These are phyloP conservation scores for Daubentonia madagascariensis DNA, from an alignment of 2,113 vertebrate species.

Conservation along the genomic window DNA sequence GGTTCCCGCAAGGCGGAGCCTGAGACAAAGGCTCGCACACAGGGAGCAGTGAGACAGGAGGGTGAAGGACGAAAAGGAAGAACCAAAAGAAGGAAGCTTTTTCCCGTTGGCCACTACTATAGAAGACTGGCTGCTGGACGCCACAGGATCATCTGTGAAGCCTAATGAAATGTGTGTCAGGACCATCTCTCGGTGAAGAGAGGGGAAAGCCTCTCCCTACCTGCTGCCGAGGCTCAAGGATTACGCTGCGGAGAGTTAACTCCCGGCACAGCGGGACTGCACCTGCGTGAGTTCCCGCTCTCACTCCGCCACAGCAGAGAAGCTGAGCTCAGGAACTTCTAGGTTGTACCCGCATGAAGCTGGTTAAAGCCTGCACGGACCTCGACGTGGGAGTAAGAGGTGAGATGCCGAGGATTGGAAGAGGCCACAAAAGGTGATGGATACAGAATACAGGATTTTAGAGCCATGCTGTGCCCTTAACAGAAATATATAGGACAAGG, in stretches of 20 bases:
- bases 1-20: neutral
- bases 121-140: neutral
- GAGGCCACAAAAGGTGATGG: neutral
- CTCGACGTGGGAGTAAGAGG: neutral
- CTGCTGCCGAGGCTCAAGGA: neutral
- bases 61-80: too few relatives aligned
- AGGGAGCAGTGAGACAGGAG: accelerated
- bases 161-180: too few relatives aligned
- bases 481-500: neutral
- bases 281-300: neutral
- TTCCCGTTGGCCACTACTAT: accelerated
- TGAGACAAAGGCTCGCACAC: neutral
- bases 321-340: neutral
- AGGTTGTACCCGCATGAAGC: neutral
- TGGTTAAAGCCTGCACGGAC: neutral
- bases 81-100: too few relatives aligned
- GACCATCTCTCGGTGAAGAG: neutral
- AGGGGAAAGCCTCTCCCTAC: neutral
- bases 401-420: neutral
- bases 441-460: neutral
- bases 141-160: neutral
- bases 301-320: neutral
- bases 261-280: neutral
- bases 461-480: neutral
- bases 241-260: neutral